A percentile compares a stretch with the other conserved stretches of the same genome.
Conservation (phyloP, 2,888 invertebrate genomes). For the Tetranychus piercei region DNA sequence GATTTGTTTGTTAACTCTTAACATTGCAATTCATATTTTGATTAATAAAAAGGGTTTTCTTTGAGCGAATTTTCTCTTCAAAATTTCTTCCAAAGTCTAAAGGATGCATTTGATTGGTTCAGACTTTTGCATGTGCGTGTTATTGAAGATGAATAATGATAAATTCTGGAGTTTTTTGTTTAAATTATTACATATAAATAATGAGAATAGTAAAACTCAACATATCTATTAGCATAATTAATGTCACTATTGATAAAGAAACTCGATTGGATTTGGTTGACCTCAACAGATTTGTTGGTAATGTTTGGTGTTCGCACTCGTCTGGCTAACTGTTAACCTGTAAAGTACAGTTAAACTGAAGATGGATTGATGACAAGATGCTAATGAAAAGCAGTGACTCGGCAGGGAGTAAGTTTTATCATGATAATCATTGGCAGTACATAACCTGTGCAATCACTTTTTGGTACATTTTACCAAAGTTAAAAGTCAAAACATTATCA, state of each 20-base stretch:
- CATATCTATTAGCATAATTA: too few species aligned
- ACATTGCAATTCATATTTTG: constrained; percentile 4
- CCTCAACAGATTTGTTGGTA: background rate
- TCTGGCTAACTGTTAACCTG: background rate
- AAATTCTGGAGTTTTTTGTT: too few species aligned
- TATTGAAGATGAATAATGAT: too few species aligned
- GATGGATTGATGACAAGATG: background rate
- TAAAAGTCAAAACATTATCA: constrained; percentile 3
- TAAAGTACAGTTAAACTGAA: background rate
- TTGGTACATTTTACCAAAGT: background rate
- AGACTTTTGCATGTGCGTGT: too few species aligned
- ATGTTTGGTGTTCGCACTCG: background rate
- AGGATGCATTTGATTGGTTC: too few species aligned
- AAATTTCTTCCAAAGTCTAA: too few species aligned
- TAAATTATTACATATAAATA: too few species aligned
- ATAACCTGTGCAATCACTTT: background rate
- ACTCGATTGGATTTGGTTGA: background rate
- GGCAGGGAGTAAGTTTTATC: background rate
- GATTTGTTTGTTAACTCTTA: background rate
- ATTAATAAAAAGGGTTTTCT: too few species aligned
- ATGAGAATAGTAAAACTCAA: too few species aligned
- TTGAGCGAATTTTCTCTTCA: too few species aligned
- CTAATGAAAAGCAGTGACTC: background rate
- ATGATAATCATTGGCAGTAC: background rate
- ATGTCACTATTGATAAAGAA: too few species aligned